phyloP scores from a whole-genome alignment of 2,888 invertebrate genomes.

The Stenichneumon culpator region DNA sequence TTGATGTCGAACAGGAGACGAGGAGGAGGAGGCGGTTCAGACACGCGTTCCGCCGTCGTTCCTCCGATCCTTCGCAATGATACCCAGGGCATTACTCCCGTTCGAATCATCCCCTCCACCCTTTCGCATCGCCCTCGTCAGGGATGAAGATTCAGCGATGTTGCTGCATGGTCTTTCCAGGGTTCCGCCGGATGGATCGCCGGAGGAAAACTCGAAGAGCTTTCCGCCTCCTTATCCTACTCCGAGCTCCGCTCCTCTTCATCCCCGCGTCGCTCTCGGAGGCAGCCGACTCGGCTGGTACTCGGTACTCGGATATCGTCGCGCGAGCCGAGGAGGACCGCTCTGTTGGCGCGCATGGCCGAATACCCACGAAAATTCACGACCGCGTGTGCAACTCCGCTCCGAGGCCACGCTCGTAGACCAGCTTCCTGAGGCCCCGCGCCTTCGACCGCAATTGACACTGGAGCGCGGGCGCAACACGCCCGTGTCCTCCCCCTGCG shows the following conservation, averaged over 20 bases:
- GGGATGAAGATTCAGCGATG: neutral
- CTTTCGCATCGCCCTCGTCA: neutral
- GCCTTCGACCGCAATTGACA: conserved; percentile 30
- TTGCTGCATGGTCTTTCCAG: neutral
- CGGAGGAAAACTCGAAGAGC: neutral
- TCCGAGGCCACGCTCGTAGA: conserved; percentile 59
- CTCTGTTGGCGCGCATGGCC: conserved; percentile 70
- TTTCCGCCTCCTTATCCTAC: conserved; percentile 12
- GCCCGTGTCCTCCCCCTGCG: conserved; percentile 14
- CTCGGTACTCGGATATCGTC: conserved; percentile 58
- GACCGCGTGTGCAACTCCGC: conserved; percentile 65
- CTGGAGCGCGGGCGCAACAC: conserved; percentile 47
- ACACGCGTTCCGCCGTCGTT: neutral
- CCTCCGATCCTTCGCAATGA: neutral
- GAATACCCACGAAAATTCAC: conserved; percentile 69
- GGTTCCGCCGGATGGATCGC: neutral
- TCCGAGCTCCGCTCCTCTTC: conserved; percentile 1
- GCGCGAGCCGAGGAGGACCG: conserved; percentile 55
- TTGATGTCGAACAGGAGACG: conserved; percentile 1
- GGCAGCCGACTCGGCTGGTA: conserved; percentile 45
- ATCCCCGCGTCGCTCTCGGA: conserved; percentile 26
- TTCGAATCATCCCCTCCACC: neutral
- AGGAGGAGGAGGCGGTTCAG: neutral
- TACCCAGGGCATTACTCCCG: neutral
- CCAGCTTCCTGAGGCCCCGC: conserved; percentile 65